Conservation (phyloP, 2,797 vertebrate species). For the Pseudochirops cupreus region DNA sequence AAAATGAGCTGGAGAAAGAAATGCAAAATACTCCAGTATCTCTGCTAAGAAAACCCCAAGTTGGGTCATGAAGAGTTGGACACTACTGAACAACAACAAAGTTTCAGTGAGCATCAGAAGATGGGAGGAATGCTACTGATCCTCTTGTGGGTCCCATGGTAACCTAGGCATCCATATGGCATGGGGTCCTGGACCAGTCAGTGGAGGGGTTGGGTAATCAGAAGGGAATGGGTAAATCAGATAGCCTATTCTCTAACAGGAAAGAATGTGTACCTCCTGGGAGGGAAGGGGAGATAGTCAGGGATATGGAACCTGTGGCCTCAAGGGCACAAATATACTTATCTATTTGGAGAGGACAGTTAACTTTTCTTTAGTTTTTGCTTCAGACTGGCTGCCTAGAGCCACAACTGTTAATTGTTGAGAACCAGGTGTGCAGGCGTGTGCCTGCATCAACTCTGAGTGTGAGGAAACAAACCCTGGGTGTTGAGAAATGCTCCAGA, state of each 20-base stretch:
- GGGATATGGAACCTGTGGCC: too few species aligned
- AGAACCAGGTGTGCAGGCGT: background rate
- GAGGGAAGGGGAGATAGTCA: background rate
- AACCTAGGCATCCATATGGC: background rate
- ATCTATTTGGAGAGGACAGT: background rate
- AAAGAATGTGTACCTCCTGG: background rate
- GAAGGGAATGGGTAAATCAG: background rate
- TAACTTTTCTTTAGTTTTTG: background rate
- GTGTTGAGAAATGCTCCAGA: background rate
- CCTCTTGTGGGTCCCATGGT: background rate
- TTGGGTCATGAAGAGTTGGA: too few species aligned
- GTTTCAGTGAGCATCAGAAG: background rate
- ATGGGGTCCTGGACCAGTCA: background rate
- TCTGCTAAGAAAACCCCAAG: background rate
- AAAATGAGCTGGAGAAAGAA: background rate
- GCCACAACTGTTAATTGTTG: background rate
- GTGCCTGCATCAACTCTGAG: background rate
- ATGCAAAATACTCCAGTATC: background rate
- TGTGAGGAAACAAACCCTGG: background rate
- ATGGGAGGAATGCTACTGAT: background rate
- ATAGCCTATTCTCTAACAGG: background rate
- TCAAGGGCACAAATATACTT: background rate
- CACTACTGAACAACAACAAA: background rate
- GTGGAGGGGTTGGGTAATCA: background rate
- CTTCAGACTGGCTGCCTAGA: background rate